Base-by-base conservation (phyloP, 2,797 vertebrate species). In the Lepus townsendii region DNA sequence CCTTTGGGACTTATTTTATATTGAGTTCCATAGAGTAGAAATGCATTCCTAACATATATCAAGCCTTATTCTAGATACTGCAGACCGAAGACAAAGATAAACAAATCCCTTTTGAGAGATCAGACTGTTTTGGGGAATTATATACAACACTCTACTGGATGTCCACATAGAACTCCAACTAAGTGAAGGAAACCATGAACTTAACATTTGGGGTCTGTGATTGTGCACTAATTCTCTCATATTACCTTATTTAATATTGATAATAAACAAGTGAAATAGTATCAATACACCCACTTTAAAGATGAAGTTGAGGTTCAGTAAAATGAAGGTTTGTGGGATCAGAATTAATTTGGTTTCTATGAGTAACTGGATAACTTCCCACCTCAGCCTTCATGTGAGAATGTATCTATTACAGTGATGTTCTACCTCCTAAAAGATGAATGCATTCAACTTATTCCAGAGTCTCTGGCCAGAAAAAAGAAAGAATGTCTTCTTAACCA, bases 261-360 rank as follows among this genome's bases (percentile, higher is more conserved):
- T 22, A 90, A 35, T 32, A 83, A 86, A 83, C 3, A 11, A 79
- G 24, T 4, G 10, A 75, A 66, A 6, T 62, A n/a, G 19, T 30
- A 73, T 38, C 32, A 75, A 16, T 50, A 63, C 57, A 7, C 3
- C 2, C 4, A 62, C 60, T 47, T 83, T 79, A 79, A 80, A 73
- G 27, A 69, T 26, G 63, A 83, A 42, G 66, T 2, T n/a, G 24
- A 77, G 32, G 27, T 69, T 92, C 60, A 79, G 42, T 22, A 62
- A 91, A 63, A 91, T 68, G 73, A 80, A 83, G 22, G 62, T 68
- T 60, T 77, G 47, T 84, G 62, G 57, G 27, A 84, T 85, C 3
- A 85, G 50, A n/a, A 24, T 83, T 75, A 60, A 78, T 27, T 22
- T 42, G 38, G 57, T 84, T 69, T 95, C 35, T 42, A 38, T 16